phyloP scores from a whole-genome alignment of 37 sponge, comb jelly and placozoan genomes.

The Geodia barretti region DNA sequence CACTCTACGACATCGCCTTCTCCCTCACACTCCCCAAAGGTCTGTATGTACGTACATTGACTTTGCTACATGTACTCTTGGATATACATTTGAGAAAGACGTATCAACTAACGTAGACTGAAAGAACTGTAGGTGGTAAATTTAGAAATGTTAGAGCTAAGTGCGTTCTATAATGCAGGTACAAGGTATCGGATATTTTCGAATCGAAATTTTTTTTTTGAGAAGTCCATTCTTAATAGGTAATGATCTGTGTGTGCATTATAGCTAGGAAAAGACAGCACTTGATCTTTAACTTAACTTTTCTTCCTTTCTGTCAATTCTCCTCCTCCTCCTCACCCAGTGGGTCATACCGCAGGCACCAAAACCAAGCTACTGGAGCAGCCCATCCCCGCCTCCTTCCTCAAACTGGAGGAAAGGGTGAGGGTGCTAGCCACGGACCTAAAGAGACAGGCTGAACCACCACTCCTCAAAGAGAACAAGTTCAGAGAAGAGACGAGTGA shows the following conservation, averaged over 20 bases:
- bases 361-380: slow-evolving; percentile 80
- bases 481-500: slow-evolving; percentile 74
- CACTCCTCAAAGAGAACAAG: slow-evolving; percentile 67
- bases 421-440: slow-evolving; percentile 38
- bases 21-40: slow-evolving; percentile 61
- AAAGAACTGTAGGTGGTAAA: too few relatives aligned
- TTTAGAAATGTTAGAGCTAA: too few relatives aligned
- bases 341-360: slow-evolving; percentile 15
- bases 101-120: too few relatives aligned
- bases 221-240: too few relatives aligned
- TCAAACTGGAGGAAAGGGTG: slow-evolving; percentile 73
- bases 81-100: too few relatives aligned
- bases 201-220: too few relatives aligned
- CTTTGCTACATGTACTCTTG: too few relatives aligned
- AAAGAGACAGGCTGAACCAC: slow-evolving; percentile 37
- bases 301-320: not conserved
- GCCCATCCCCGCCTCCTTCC: slow-evolving; percentile 77
- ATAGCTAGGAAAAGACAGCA: not conserved
- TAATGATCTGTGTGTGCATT: too few relatives aligned
- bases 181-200: too few relatives aligned
- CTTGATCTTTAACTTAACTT: not conserved
- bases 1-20: slow-evolving; percentile 80
- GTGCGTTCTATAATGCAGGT: too few relatives aligned
- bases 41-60: not conserved
- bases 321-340: not conserved